A percentile compares a stretch with the other conserved stretches of the same genome.
Evolutionary conservation across 2,797 vertebrate species (phyloP).

Genomic region (Amphiprion clarkii): DNA sequence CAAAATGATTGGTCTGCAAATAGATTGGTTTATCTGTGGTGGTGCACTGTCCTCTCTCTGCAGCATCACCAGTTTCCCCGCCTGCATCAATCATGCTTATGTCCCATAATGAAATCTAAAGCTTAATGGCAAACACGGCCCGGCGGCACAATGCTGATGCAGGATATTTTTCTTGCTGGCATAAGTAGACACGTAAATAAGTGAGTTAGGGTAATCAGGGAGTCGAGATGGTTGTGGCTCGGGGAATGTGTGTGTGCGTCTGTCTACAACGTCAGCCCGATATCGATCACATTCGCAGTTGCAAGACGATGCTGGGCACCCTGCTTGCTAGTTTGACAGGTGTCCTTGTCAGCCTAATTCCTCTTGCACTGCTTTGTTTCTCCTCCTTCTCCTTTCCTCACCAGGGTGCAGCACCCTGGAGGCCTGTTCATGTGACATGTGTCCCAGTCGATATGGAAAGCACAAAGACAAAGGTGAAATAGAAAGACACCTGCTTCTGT

Average conservation of each 20-base stretch:
- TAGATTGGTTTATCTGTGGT: constrained; percentile 57
- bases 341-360: constrained; percentile 78
- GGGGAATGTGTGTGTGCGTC: constrained; percentile 16
- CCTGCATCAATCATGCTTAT: constrained; percentile 84
- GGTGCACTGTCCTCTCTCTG: constrained; percentile 55
- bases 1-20: constrained; percentile 60
- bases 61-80: constrained; percentile 64
- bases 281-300: constrained; percentile 76
- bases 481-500: constrained; percentile 53
- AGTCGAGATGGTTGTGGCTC: constrained; percentile 53
- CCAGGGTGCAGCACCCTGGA: constrained; percentile 47
- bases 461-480: constrained; percentile 62
- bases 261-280: constrained; percentile 49
- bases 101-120: constrained; percentile 84
- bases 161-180: constrained; percentile 79
- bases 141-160: constrained; percentile 79
- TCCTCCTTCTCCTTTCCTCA: constrained; percentile 51
- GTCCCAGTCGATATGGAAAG: constrained; percentile 51
- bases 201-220: constrained; percentile 78
- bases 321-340: constrained; percentile 77
- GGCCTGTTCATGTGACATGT: constrained; percentile 66
- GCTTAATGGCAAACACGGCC: constrained; percentile 80
- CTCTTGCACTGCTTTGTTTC: constrained; percentile 47
- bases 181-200: constrained; percentile 79
- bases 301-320: constrained; percentile 50